Percentiles rank a stretch among this genome's conserved stretches.
Conservation (phyloP, 1,140 invertebrate genomes). For the Anoplophora glabripennis region DNA sequence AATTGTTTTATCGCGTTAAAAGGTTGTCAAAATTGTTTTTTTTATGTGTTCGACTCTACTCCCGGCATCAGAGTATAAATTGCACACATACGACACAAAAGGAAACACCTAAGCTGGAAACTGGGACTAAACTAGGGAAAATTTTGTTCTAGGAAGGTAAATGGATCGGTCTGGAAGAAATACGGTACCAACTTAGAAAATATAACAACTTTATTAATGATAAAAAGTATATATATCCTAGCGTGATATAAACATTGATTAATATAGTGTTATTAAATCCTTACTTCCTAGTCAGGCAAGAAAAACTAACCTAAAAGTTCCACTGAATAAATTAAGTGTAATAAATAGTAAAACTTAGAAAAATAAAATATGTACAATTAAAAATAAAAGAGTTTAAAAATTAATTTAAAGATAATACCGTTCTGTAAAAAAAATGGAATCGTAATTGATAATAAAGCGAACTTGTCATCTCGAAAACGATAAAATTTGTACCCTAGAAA, state of each 20-base stretch:
- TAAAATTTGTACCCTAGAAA: conserved; percentile 15
- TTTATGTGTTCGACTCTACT: too few relatives aligned
- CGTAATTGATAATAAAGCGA: neutral
- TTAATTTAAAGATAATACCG: neutral
- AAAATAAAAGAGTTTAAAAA: conserved; percentile 4
- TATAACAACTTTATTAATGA: conserved; percentile 32
- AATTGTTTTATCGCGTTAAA: too few relatives aligned
- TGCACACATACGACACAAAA: too few relatives aligned
- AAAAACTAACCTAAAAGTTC: conserved; percentile 27
- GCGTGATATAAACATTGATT: conserved; percentile 32
- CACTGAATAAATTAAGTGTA: conserved; percentile 15
- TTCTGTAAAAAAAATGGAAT: conserved; percentile 13
- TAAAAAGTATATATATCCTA: conserved; percentile 36
- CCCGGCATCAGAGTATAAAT: too few relatives aligned
- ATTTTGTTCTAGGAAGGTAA: too few relatives aligned
- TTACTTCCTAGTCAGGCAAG: conserved; percentile 39
- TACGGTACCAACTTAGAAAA: conserved; percentile 17
- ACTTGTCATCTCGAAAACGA: neutral
- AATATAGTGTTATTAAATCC: conserved; percentile 22
- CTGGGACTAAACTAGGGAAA: too few relatives aligned
- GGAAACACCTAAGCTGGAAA: too few relatives aligned
- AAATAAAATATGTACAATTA: conserved; percentile 11
- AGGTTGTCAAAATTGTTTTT: too few relatives aligned
- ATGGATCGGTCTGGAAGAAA: too few relatives aligned
- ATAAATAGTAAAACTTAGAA: conserved; percentile 23